Evolutionary conservation across 2,888 invertebrate species (phyloP).

Genomic region (Buathra laborator): DNA sequence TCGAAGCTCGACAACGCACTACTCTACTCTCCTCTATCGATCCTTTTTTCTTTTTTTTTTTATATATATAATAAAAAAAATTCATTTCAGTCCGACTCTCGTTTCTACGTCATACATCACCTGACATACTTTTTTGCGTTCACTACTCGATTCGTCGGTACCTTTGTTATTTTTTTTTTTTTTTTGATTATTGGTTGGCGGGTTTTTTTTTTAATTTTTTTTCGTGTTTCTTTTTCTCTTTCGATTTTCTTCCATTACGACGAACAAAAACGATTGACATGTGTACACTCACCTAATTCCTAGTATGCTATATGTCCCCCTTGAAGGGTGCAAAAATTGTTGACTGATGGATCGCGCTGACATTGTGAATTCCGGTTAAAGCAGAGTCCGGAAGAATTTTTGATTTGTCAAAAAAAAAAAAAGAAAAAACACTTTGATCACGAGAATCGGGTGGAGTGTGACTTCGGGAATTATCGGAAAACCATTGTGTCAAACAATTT

Average conservation of each 20-base stretch:
- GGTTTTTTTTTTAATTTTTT: conserved; percentile 29
- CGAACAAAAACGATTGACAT: conserved; percentile 2
- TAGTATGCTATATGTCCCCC: background rate
- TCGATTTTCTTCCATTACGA: conserved; percentile 6
- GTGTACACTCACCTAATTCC: conserved; percentile 4
- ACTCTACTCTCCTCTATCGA: conserved; percentile 14
- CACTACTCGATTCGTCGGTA: background rate
- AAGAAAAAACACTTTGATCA: no score
- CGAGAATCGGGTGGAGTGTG: no score
- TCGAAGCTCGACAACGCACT: conserved; percentile 39
- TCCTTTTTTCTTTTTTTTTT: conserved; percentile 14
- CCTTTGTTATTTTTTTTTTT: conserved; percentile 5
- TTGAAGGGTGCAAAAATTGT: background rate
- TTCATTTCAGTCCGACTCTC: conserved; percentile 12
- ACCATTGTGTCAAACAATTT: no score
- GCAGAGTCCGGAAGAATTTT: no score
- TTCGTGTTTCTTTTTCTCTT: conserved; percentile 28
- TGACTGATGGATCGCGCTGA: background rate
- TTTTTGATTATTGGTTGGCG: background rate
- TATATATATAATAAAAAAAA: conserved; percentile 20
- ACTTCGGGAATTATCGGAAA: no score
- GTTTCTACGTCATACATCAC: conserved; percentile 34
- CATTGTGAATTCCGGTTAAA: no score
- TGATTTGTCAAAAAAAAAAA: no score
- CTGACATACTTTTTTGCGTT: conserved; percentile 24